phyloP scores from a whole-genome alignment of 2,797 vertebrate species.

The Typhlichthys eigenmanni region DNA sequence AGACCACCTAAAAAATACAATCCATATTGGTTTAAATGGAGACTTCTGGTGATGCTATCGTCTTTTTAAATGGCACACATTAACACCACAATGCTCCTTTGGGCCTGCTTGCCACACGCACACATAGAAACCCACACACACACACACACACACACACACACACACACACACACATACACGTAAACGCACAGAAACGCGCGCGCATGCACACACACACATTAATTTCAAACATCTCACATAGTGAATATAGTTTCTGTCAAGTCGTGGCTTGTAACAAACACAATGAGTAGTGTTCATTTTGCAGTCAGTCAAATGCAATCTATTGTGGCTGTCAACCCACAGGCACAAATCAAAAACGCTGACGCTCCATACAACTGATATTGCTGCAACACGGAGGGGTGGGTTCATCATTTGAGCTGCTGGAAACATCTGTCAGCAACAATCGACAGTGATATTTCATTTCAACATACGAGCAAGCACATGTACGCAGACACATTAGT shows the following conservation, averaged over 20 bases:
- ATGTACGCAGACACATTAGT: neutral
- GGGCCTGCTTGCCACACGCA: neutral
- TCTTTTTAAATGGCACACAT: no score
- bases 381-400: neutral
- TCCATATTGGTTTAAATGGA: neutral
- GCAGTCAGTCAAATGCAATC: slow-evolving; percentile 23
- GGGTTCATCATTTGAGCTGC: neutral
- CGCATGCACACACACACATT: slow-evolving; percentile 1
- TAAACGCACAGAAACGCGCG: neutral
- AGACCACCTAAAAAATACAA: neutral
- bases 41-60: neutral
- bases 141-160: neutral
- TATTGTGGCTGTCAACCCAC: slow-evolving; percentile 1
- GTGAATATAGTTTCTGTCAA: slow-evolving; percentile 11
- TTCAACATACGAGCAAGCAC: neutral
- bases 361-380: slow-evolving; percentile 7
- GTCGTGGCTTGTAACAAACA: slow-evolving; percentile 34
- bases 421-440: neutral
- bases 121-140: slow-evolving; percentile 10
- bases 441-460: neutral
- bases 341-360: slow-evolving; percentile 20
- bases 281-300: slow-evolving; percentile 27
- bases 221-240: slow-evolving; percentile 21
- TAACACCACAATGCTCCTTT: no score
- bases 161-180: slow-evolving; percentile 10